Conservation (phyloP, 2,888 invertebrate genomes). For the Stratiomys singularior region DNA sequence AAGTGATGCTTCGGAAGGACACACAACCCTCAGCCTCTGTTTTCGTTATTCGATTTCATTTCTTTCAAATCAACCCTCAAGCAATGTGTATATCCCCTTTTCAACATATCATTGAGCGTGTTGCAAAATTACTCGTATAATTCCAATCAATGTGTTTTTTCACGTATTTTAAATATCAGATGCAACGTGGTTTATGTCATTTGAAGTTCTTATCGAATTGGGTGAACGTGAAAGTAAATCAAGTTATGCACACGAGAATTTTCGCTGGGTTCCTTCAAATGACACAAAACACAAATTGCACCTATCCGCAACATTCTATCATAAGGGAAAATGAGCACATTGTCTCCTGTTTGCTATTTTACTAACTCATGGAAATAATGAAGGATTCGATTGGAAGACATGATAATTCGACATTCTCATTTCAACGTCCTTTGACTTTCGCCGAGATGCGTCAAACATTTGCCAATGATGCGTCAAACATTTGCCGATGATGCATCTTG, state of each 20-base stretch:
- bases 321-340: slow-evolving; percentile 6
- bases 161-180: neutral
- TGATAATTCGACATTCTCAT: too few species aligned
- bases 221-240: too few species aligned
- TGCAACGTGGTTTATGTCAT: neutral
- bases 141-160: neutral
- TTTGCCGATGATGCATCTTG: too few species aligned
- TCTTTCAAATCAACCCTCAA: neutral
- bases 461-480: too few species aligned
- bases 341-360: slow-evolving; percentile 29
- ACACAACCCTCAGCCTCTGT: slow-evolving; percentile 32
- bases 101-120: neutral
- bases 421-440: too few species aligned
- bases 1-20: slow-evolving; percentile 43
- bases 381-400: neutral
- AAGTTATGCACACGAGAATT: too few species aligned
- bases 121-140: neutral
- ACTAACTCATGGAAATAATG: slow-evolving; percentile 29
- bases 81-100: slow-evolving; percentile 17
- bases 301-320: neutral
- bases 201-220: too few species aligned
- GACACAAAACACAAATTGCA: neutral
- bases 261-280: too few species aligned
- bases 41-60: slow-evolving; percentile 34
- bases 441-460: too few species aligned